A percentile compares a stretch with the other conserved stretches of the same genome.
Evolutionary conservation across 2,113 vertebrate species (phyloP).

Genomic region (Monopterus albus): DNA sequence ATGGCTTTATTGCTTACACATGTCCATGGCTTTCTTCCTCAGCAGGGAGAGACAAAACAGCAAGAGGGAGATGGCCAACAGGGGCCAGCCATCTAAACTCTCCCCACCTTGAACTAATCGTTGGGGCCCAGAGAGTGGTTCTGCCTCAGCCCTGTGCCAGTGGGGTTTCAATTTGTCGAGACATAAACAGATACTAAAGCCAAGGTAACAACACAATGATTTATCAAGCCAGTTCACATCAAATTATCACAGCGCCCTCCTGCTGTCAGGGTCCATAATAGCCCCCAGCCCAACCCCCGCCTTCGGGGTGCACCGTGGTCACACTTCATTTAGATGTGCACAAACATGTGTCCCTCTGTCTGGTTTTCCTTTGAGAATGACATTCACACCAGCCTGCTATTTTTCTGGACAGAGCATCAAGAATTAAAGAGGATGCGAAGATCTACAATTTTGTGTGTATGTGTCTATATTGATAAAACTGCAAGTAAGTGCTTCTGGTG

Average conservation of each 20-base stretch:
- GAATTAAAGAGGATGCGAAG: constrained; percentile 54
- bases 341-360: constrained; percentile 87
- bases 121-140: constrained; percentile 87
- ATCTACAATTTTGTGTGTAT: constrained; percentile 40
- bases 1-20: constrained; percentile 99
- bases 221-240: constrained; percentile 98
- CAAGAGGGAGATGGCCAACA: constrained; percentile 86
- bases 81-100: constrained; percentile 90
- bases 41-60: constrained; percentile 98
- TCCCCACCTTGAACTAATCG: constrained; percentile 99
- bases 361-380: constrained; percentile 87
- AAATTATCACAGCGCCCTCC: constrained; percentile 96
- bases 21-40: constrained; percentile 95
- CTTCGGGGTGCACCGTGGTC: constrained; percentile 88
- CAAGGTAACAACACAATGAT: constrained; percentile 93
- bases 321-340: constrained; percentile 88
- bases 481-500: neutral
- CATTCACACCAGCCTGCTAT: constrained; percentile 70
- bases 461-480: constrained; percentile 17
- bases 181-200: constrained; percentile 99
- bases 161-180: constrained; percentile 99
- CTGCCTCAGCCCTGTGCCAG: constrained; percentile 86
- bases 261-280: constrained; percentile 92
- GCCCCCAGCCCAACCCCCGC: constrained; percentile 69
- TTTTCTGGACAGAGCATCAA: constrained; percentile 63